These are phyloP conservation scores for Syrrhaptes paradoxus DNA, from an alignment of 2,113 vertebrate genomes.

Conservation along the genomic window DNA sequence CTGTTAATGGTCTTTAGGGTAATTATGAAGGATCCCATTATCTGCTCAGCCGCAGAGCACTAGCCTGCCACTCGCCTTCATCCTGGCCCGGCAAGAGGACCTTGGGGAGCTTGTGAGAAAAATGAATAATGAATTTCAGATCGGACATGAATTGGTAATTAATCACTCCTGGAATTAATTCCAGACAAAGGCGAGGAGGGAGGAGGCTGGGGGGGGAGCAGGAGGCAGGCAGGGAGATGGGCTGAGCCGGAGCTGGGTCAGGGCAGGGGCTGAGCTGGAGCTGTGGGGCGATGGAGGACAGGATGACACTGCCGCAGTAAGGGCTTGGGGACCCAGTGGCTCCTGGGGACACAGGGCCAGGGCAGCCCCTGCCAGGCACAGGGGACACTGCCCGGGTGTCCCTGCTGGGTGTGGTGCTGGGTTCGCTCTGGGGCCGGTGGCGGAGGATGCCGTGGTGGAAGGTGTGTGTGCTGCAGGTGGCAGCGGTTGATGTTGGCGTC, in stretches of 20 bases:
- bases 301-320: background rate
- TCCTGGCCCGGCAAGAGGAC: constrained; percentile 25
- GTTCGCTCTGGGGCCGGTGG: background rate
- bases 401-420: background rate
- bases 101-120: constrained; percentile 63
- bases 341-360: background rate
- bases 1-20: constrained; percentile 66
- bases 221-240: background rate
- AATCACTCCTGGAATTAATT: constrained; percentile 72
- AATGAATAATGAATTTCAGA: constrained; percentile 74
- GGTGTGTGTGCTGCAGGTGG: background rate
- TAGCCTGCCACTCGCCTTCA: constrained; percentile 16
- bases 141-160: constrained; percentile 72
- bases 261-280: background rate
- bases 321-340: too few relatives aligned
- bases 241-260: background rate
- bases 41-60: constrained; percentile 35
- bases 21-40: constrained; percentile 72
- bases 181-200: constrained; percentile 46
- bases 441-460: background rate
- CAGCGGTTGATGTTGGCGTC: background rate
- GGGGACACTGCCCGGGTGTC: fast-evolving
- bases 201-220: background rate
- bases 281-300: background rate
- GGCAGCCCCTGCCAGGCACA: background rate